Base-by-base conservation (phyloP, 2,888 invertebrate genomes). In the Tupiocoris notatus region DNA sequence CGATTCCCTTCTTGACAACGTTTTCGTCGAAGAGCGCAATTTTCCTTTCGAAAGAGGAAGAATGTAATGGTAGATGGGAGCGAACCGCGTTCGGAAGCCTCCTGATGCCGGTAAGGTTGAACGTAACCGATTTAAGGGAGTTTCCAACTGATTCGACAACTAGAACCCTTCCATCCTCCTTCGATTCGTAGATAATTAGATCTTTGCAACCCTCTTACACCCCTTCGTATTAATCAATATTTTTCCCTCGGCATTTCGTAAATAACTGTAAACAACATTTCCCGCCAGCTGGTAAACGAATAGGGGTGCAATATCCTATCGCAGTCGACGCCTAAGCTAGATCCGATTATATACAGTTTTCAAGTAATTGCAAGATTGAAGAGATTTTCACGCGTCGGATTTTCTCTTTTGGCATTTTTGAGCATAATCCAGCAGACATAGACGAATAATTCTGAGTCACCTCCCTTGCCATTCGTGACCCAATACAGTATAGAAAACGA, bases 241-340 rank as follows among this genome's bases (percentile, higher is more conserved):
- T 59, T 59, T 59, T 59, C 18, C 59, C 18, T n/a, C 59, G 20
- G 20, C 6, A 59, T 59, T 54, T n/a, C 59, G 17, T 59, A 59
- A 59, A 59, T 59, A 59, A 59, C 7, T 59, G 59, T 59, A 59
- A 59, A 59, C 59, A 59, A 59, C 59, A n/a, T 59, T 59, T 20
- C 18, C 17, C 7, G 59, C 6, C 3, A 3, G 12, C 3, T 3
- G 3, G 39, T 39, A 39, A 12, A 39, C n/a, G n/a, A n/a, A n/a
- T n/a, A 39, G 39, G 39, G 39, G 39, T 39, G 39, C 39, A 39
- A 39, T 12, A 7, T 39, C 39, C 39, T 39, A 39, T 39, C 12
- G 39, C 39, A 39, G 3, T 39, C 39, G 3, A 12, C 12, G 39
- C 39, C 39, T 3, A 12, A 7, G 39, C 39, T 39, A 12, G 6